phyloP scores from a whole-genome alignment of 1,140 invertebrate species.

The Trypoxylus dichotomus region DNA sequence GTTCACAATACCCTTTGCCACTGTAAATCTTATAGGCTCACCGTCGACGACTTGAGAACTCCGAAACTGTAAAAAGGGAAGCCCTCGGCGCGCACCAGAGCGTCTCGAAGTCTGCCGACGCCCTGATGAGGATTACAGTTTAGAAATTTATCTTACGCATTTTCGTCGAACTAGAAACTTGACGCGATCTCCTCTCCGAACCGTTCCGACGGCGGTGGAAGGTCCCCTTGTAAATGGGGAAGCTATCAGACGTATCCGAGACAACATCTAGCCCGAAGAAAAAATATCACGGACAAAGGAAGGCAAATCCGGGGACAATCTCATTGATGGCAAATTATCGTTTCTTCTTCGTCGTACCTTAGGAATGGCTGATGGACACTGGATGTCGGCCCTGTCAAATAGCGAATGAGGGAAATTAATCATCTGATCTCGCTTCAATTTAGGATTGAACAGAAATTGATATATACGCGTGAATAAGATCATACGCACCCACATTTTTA shows the following conservation, averaged over 20 bases:
- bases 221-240: background rate
- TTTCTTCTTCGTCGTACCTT: background rate
- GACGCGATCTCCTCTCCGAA: background rate
- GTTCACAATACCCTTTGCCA: constrained; percentile 24
- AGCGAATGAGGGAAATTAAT: too few species aligned
- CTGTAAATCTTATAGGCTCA: constrained; percentile 25
- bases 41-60: constrained; percentile 19
- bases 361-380: too few species aligned
- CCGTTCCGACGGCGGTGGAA: background rate
- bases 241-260: background rate
- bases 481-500: too few species aligned
- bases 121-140: constrained; percentile 23
- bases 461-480: too few species aligned
- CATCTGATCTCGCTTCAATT: too few species aligned
- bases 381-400: too few species aligned
- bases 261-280: background rate
- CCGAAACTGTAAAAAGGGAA: constrained; percentile 21
- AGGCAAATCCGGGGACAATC: background rate
- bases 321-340: background rate
- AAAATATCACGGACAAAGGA: background rate
- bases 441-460: too few species aligned
- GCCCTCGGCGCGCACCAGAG: background rate
- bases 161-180: constrained; percentile 1
- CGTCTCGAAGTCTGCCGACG: background rate
- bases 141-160: constrained; percentile 19